Conservation (phyloP, 37 sponge, comb jelly and placozoan species). For the Trichoplax adhaerens region DNA sequence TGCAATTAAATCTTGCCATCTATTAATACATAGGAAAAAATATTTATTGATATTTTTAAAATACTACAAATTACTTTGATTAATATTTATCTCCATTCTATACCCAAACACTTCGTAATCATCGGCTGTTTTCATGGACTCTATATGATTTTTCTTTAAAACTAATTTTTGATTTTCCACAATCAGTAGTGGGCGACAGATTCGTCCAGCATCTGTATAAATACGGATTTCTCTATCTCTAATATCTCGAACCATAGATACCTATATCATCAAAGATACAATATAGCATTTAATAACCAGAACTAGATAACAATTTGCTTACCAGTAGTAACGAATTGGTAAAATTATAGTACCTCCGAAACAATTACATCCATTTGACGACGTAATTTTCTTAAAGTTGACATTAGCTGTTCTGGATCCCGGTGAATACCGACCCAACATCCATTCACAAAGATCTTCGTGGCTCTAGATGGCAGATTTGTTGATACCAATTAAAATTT, state of each 20-base stretch:
- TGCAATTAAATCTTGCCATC: constrained; percentile 96
- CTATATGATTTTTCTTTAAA: constrained; percentile 83
- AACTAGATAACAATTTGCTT: no score
- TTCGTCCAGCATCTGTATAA: constrained; percentile 96
- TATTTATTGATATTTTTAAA: background rate
- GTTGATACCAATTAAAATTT: background rate
- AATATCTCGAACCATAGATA: constrained; percentile 92
- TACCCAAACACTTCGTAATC: constrained; percentile 1
- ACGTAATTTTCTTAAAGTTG: constrained; percentile 80
- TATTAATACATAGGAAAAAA: background rate
- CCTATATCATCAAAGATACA: constrained; percentile 12
- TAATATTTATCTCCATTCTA: background rate
- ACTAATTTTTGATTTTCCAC: constrained; percentile 98
- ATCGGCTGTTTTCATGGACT: constrained; percentile 4
- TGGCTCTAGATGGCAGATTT: constrained; percentile 42
- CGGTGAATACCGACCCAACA: constrained; percentile 99
- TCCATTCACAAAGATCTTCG: constrained; percentile 99
- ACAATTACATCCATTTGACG: constrained; percentile 99
- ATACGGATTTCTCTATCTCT: constrained; percentile 93
- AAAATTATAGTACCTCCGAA: constrained; percentile 51
- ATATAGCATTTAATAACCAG: no score
- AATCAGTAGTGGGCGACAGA: constrained; percentile 92
- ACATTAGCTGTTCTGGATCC: constrained; percentile 97
- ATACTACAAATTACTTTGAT: constrained; percentile 1
- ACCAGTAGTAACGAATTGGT: no score